phyloP scores from a whole-genome alignment of 2,888 invertebrate species.

The Lottia gigantea region DNA sequence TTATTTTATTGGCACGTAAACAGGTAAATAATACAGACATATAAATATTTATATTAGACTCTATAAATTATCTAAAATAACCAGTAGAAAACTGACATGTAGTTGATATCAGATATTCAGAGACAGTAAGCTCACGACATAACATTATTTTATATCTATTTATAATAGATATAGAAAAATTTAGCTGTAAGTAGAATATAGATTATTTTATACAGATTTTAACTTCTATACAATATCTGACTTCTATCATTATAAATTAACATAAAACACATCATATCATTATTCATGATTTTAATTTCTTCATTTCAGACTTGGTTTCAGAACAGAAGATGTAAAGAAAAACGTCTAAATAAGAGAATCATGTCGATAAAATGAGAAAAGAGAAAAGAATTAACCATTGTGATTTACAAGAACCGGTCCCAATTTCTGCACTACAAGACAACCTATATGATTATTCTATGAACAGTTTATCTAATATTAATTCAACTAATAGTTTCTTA shows the following conservation, averaged over 20 bases:
- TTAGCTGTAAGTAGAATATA: slow-evolving; percentile 3
- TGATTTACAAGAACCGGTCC: background rate
- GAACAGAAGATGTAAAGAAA: slow-evolving; percentile 7
- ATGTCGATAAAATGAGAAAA: background rate
- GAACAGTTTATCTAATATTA: too few relatives aligned
- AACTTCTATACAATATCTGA: background rate
- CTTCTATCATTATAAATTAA: background rate
- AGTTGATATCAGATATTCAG: too few relatives aligned
- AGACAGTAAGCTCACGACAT: too few relatives aligned
- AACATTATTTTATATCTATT: too few relatives aligned
- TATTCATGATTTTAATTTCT: background rate
- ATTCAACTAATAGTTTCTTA: too few relatives aligned
- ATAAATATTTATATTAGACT: too few relatives aligned
- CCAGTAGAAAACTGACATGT: too few relatives aligned
- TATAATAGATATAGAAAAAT: background rate
- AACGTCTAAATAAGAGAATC: slow-evolving; percentile 3
- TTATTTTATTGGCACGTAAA: too few relatives aligned
- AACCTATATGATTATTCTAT: too few relatives aligned
- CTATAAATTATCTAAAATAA: too few relatives aligned
- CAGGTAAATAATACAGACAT: background rate
- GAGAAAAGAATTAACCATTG: background rate
- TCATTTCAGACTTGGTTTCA: slow-evolving; percentile 6
- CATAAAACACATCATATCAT: background rate
- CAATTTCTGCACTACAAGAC: too few relatives aligned
- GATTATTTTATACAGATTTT: background rate